A percentile compares a stretch with the other conserved stretches of the same genome.
Evolutionary conservation across 2,113 vertebrate genomes (phyloP).

Genomic region (Empidonax traillii): DNA sequence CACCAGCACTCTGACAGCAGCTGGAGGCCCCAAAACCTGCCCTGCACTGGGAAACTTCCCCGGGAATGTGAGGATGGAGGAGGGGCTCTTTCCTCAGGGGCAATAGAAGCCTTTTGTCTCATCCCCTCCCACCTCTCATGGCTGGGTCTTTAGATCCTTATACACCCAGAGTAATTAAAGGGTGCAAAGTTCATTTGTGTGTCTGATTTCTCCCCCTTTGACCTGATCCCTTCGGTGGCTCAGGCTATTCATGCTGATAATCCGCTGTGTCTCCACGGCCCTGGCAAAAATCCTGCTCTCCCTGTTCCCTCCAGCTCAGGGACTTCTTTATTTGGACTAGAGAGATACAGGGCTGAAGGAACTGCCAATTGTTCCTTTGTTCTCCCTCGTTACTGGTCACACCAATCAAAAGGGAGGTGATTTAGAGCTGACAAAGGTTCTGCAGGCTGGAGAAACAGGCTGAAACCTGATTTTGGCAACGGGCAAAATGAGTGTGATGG

Average conservation of each 20-base stretch:
- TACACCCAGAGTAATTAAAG: background rate
- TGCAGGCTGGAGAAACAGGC: background rate
- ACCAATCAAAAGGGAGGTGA: background rate
- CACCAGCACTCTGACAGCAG: background rate
- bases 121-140: background rate
- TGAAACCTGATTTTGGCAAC: background rate
- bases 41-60: background rate
- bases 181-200: constrained; percentile 29
- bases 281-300: constrained; percentile 31
- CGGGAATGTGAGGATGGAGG: background rate
- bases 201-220: constrained; percentile 13
- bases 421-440: background rate
- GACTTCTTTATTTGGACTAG: constrained; percentile 1
- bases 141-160: background rate
- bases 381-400: background rate
- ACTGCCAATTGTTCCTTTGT: background rate
- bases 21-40: background rate
- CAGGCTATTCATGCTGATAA: background rate
- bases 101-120: background rate
- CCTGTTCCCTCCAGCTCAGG: constrained; percentile 13
- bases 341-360: background rate
- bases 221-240: background rate
- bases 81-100: background rate
- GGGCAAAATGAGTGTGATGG: background rate
- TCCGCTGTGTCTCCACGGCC: background rate